phyloP scores from a whole-genome alignment of 2,888 invertebrate genomes.

The Melinaea marsaeus region DNA sequence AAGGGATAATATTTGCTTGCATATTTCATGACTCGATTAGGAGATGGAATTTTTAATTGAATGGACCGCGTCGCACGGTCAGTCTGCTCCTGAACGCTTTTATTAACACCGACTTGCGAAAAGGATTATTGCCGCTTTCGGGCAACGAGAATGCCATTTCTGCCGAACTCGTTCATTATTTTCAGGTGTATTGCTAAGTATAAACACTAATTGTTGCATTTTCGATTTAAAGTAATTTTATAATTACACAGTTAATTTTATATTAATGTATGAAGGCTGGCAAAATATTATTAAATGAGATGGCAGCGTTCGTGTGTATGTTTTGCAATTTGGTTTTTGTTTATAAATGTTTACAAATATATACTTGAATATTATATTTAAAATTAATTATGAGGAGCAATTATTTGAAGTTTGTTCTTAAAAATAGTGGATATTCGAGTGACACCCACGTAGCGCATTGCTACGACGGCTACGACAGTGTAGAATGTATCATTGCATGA shows the following conservation, averaged over 20 bases:
- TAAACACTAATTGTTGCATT: no score
- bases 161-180: no score
- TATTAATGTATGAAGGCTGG: no score
- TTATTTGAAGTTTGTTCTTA: conserved; percentile 6
- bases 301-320: no score
- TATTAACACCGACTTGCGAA: conserved; percentile 18
- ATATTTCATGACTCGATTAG: conserved; percentile 79
- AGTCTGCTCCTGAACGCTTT: conserved; percentile 41
- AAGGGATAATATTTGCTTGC: conserved; percentile 79
- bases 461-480: conserved; percentile 34
- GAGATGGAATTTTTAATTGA: conserved; percentile 78
- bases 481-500: conserved; percentile 20
- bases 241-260: no score
- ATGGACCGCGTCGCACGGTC: conserved; percentile 68
- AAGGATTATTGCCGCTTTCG: conserved; percentile 18
- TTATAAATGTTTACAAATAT: no score
- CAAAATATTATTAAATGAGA: no score
- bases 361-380: no score
- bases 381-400: no score
- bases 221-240: no score
- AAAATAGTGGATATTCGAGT: neutral
- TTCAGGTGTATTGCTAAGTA: no score
- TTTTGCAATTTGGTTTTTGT: no score
- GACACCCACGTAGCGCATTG: conserved; percentile 28
- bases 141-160: neutral